Base-by-base conservation (phyloP, 2,888 invertebrate genomes). In the Pheosia gnoma region DNA sequence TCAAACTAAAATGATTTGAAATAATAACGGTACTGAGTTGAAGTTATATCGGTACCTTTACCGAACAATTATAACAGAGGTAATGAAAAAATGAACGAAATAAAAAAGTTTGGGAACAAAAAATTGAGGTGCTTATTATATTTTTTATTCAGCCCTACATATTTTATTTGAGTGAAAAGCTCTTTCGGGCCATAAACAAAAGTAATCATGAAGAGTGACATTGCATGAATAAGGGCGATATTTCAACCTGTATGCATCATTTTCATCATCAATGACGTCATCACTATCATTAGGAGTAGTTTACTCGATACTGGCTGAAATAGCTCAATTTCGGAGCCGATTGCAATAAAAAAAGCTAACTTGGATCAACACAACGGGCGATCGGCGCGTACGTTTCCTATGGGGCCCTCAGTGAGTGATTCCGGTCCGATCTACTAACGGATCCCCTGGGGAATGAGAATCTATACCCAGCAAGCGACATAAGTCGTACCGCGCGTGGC, bases 201-300 rank as follows among this genome's bases (percentile, higher is more conserved):
- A 74, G 77, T 79, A 81, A 84, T 83, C 79, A 77, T 74, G 72
- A 66, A 53, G 68, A 80, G 80, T 77, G 78, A 77, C 75, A 74
- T 77, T 78, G 69, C 80, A 78, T 73, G 72, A 68, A 67, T 63
- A 53, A 53, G 53, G 53, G 37, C 25, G 9, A n/a, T n/a, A n/a
- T 47, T 47, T n/a, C n/a, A 47, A 47, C 47, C 25, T 25, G 2
- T 25, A 2, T 5, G 47, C 1, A 47, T 25, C 25, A 25, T 25
- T 25, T 25, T 25, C 25, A 25, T 25, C 2, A 25, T n/a, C n/a
- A n/a, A n/a, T n/a, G n/a, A n/a, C n/a, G n/a, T n/a, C n/a, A n/a
- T 25, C 2, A 25, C 25, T 25, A 2, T 25, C 25, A 25, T 25
- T 2, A 25, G 25, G 25, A 25, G 25, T 25, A 25, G 0, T 25